These are phyloP conservation scores for Holotrichia oblita DNA, from an alignment of 1,140 invertebrate genomes.

Conservation along the genomic window DNA sequence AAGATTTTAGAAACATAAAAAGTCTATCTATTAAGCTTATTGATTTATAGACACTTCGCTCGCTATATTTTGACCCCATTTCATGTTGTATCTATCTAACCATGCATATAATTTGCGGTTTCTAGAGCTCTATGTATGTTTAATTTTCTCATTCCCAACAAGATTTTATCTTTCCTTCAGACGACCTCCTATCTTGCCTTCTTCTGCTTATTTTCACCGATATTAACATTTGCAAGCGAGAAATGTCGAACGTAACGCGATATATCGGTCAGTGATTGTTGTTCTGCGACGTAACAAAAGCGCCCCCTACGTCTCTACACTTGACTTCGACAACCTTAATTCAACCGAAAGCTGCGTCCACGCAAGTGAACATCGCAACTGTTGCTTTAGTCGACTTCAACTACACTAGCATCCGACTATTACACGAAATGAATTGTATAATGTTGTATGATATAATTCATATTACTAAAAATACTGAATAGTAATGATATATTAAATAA, in stretches of 20 bases:
- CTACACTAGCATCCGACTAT: too few species aligned
- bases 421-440: too few species aligned
- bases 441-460: too few species aligned
- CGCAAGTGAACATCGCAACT: neutral
- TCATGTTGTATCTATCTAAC: neutral
- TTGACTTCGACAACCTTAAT: neutral
- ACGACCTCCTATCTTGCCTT: neutral
- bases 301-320: neutral
- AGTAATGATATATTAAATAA: too few species aligned
- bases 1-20: too few species aligned
- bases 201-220: conserved; percentile 14
- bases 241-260: conserved; percentile 8
- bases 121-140: neutral
- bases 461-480: too few species aligned
- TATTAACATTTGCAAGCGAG: conserved; percentile 3
- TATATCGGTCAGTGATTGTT: conserved; percentile 32
- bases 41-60: too few species aligned
- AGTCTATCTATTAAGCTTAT: too few species aligned
- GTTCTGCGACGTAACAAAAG: neutral
- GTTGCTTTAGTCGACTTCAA: too few species aligned
- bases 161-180: conserved; percentile 5
- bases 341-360: neutral
- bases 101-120: neutral
- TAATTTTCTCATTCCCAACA: neutral
- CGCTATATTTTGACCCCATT: neutral